Evolutionary conservation across 2,888 invertebrate species (phyloP), one percentile per base, ranked within the genome.

Genomic region (Plagodis dolabraria): DNA sequence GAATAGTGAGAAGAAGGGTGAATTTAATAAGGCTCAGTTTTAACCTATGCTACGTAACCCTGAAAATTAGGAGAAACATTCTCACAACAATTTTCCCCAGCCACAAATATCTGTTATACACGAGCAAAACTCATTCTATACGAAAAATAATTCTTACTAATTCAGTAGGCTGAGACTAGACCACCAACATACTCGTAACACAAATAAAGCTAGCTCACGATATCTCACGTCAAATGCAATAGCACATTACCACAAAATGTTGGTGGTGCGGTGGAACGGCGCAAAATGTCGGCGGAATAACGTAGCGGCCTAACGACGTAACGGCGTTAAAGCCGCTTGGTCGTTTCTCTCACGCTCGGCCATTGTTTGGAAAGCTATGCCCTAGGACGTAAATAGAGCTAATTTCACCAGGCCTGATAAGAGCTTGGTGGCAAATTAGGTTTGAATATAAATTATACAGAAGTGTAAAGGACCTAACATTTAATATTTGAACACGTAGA

Each of bases 161-260:
- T 52, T 55, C 43, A 43, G 44, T 11, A 35, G 11, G 36, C 46
- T 44, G 45, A 45, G 2, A 52, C 52, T 33, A 34, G 43, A 53
- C 12, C 42, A 5, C n/a, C 48, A 57, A 57, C 60, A 40, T 47
- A 22, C 22, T 22, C 22, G 22, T 22, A 49, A 53, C 57, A 54
- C 50, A 60, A 50, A 61, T 53, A 60, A 63, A 51, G 46, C 51
- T 49, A 7, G 51, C 49, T 38, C 47, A 56, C 63, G 49, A 62
- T 64, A 65, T 64, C 59, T 64, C 67, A 65, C 55, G 67, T 68
- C 67, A 62, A 53, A 49, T 63, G 63, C 65, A 68, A 51, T 57
- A 60, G 63, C 53, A 57, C 61, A 64, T 64, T 67, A 64, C 67
- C 65, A 49, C 63, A 57, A 62, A 67, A 60, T 61, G 65, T 61